These are phyloP conservation scores for Notocelia uddmanniana DNA, from an alignment of 2,888 invertebrate genomes.

Conservation along the genomic window DNA sequence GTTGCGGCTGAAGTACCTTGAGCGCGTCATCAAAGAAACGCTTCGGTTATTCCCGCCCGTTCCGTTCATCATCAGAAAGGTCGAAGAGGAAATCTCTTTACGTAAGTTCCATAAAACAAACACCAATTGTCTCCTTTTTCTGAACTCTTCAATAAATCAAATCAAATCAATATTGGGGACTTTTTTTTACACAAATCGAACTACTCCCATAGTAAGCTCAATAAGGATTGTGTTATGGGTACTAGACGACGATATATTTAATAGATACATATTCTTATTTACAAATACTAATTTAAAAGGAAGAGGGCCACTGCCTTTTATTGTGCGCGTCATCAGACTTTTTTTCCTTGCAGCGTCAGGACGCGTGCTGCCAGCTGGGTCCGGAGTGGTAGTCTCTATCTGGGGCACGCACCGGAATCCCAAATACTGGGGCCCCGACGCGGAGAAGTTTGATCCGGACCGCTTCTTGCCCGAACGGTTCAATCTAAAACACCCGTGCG, in stretches of 20 bases:
- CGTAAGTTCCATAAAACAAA: slow-evolving; percentile 74
- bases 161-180: no score
- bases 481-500: slow-evolving; percentile 70
- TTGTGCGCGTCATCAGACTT: background rate
- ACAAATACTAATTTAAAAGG: no score
- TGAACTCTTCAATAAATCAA: no score
- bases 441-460: slow-evolving; percentile 87
- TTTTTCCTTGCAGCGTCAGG: slow-evolving; percentile 66
- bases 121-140: no score
- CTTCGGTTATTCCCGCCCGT: slow-evolving; percentile 75
- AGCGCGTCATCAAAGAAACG: slow-evolving; percentile 75
- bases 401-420: slow-evolving; percentile 85
- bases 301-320: no score
- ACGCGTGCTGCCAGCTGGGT: slow-evolving; percentile 74
- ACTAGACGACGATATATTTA: no score
- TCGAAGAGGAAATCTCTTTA: slow-evolving; percentile 68
- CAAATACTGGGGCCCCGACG: slow-evolving; percentile 86
- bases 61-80: slow-evolving; percentile 76
- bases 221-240: no score
- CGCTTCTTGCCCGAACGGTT: slow-evolving; percentile 85
- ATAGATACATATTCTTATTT: no score
- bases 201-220: no score
- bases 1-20: slow-evolving; percentile 67
- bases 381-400: slow-evolving; percentile 76
- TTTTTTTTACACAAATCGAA: no score